Percentiles rank a stretch among this genome's conserved stretches.
Conservation (phyloP, 2,113 vertebrate species). For the Chloroceryle aenea region DNA sequence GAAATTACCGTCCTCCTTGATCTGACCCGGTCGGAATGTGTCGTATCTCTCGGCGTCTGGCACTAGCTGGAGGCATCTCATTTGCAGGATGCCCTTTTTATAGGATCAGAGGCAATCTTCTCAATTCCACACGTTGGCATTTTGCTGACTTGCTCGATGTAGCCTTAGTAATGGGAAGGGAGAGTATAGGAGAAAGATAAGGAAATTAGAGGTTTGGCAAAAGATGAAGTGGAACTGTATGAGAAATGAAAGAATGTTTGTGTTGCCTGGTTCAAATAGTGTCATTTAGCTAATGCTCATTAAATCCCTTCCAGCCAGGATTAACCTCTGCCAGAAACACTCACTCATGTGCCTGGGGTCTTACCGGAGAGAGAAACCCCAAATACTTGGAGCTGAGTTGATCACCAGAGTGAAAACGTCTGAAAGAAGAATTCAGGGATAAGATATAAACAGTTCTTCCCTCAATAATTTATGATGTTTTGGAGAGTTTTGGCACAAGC, state of each 20-base stretch:
- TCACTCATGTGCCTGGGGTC: background rate
- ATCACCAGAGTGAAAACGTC: background rate
- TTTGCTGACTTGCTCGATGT: background rate
- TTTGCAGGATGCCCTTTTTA: background rate
- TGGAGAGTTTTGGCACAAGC: background rate
- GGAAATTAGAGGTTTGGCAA: background rate
- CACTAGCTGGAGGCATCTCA: background rate
- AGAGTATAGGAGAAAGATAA: background rate
- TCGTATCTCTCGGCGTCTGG: fast-evolving
- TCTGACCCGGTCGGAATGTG: background rate
- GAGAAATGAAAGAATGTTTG: background rate
- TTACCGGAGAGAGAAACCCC: background rate
- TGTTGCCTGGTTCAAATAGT: background rate
- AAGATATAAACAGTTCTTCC: background rate
- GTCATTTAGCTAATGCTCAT: background rate
- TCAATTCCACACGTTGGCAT: background rate
- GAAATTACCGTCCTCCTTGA: background rate
- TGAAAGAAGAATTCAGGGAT: background rate
- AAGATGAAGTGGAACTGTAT: background rate
- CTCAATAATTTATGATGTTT: background rate
- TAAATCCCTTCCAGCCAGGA: background rate
- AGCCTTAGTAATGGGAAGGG: background rate
- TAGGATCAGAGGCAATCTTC: background rate
- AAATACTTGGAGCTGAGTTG: background rate
- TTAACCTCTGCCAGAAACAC: background rate